Base-by-base conservation (phyloP, 2,797 vertebrate species). In the Melanotaenia maccullochi region DNA sequence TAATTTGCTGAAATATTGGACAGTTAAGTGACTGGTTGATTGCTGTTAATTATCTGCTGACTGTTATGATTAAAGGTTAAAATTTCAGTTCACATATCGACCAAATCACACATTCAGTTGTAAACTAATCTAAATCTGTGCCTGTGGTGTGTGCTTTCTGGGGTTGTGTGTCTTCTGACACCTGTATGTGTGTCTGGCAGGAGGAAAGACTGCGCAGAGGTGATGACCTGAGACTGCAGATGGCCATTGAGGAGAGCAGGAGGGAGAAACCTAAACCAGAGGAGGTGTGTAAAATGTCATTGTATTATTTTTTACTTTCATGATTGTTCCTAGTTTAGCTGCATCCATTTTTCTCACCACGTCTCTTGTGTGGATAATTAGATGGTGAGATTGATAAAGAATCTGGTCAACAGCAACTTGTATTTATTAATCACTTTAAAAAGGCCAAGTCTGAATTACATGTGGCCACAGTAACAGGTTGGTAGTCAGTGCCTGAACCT, bases 231-330 rank as follows among this genome's bases (percentile, higher is more conserved):
- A 94, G 97, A 81, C 94, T 98, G 76, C 96, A 97, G 92, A 97
- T 98, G 97, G 97, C 97, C 75, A 94, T 97, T 0, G 97, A 98
- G 81, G 97, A 98, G 91, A 97, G 97, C 93, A 96, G 84, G 92
- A 94, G 96, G 82, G 96, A 96, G 88, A 96, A 96, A 0, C 44
- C 93, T 47, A 95, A 96, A 87, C 77, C 93, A 59, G 96, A 97
- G 84, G 96, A 97, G 93, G 96, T 96, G 74, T 56, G 54, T 38
- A 8, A 35, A 54, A 44, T 44, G 24, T 51, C 0, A 6, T 16
- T 12, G 16, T 33, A 12, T n/a, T 33, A 18, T 33, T 9, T 57
- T 3, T 33, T 16, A 4, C 9, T 33, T 33, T 57, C 6, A 20
- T 35, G 9, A 2, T 18, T 33, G 16, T 58, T 4, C 54, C 56